Evolutionary conservation across 2,888 invertebrate species (phyloP).

Genomic region (Himalopsyche japonica): DNA sequence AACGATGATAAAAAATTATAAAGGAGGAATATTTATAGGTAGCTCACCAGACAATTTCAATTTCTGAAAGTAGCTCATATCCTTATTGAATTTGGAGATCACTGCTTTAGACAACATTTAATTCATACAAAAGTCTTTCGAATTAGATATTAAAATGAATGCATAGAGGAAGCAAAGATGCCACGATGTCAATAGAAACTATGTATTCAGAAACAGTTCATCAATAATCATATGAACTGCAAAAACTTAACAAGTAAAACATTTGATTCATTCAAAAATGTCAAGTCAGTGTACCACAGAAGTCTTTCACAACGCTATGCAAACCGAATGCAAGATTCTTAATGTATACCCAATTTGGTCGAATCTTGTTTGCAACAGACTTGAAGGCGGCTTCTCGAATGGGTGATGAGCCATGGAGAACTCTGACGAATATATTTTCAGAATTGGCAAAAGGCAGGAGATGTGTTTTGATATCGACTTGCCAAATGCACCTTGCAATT

Average conservation of each 20-base stretch:
- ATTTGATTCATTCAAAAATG: background rate
- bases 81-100: no score
- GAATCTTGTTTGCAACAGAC: conserved; percentile 8
- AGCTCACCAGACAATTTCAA: no score
- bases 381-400: conserved; percentile 8
- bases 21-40: no score
- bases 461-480: conserved; percentile 9
- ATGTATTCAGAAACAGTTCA: background rate
- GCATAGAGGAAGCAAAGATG: no score
- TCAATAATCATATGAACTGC: background rate
- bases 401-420: background rate
- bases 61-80: no score
- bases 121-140: no score
- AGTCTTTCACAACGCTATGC: background rate
- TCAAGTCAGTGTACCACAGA: background rate
- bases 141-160: no score
- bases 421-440: conserved; percentile 13
- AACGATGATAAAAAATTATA: no score
- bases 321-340: conserved; percentile 10
- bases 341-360: conserved; percentile 17
- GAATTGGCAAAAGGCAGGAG: conserved; percentile 12
- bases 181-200: no score
- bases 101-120: no score
- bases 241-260: background rate
- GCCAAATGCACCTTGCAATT: conserved; percentile 22